Conservation (phyloP, 2,797 vertebrate genomes). For the Myotis planiceps region DNA sequence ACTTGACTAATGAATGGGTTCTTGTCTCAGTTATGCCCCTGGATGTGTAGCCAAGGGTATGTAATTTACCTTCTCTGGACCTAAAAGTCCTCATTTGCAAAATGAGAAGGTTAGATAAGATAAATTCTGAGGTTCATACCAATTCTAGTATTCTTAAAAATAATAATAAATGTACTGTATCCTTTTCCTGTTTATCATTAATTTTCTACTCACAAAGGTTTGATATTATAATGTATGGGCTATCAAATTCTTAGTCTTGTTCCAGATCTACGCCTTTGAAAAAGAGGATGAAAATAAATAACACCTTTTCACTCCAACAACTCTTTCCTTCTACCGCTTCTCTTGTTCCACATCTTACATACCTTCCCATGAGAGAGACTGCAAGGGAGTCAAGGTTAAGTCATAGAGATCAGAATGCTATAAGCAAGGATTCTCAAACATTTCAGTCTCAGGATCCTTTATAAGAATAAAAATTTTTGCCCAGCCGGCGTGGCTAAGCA, state of each 20-base stretch:
- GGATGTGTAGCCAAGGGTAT: background rate
- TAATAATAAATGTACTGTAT: background rate
- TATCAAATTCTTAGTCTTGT: background rate
- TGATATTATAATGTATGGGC: background rate
- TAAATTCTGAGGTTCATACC: background rate
- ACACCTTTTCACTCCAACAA: background rate
- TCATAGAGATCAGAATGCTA: background rate
- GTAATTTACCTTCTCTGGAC: background rate
- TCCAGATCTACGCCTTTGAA: background rate
- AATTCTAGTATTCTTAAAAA: slow-evolving; percentile 10
- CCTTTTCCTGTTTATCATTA: background rate
- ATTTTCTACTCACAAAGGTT: background rate
- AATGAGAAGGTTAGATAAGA: slow-evolving; percentile 21
- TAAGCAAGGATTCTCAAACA: background rate
- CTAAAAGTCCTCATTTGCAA: slow-evolving; percentile 7
- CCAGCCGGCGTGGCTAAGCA: too few relatives aligned
- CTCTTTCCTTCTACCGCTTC: background rate
- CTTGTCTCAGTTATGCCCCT: background rate
- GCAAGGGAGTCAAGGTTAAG: background rate
- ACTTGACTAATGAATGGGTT: background rate
- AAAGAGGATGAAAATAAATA: background rate
- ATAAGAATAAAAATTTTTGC: background rate
- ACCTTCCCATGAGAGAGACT: background rate
- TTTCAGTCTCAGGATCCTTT: background rate
- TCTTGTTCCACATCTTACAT: too few relatives aligned